Base-by-base conservation (phyloP, 2,113 vertebrate genomes). In the Campylomormyrus numenius region DNA sequence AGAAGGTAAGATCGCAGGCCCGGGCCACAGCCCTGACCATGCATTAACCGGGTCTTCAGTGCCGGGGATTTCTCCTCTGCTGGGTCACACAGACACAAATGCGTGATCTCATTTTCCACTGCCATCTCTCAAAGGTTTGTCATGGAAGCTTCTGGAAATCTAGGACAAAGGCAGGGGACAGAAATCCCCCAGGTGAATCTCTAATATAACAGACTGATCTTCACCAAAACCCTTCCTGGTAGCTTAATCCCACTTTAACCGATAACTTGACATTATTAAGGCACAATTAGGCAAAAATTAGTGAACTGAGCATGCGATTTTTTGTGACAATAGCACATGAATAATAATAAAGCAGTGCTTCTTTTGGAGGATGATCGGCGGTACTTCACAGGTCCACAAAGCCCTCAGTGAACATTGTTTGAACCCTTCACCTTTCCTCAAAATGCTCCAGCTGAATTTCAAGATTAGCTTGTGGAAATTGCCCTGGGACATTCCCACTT, bases 1-100 rank as follows among this genome's bases (percentile, higher is more conserved):
- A 97, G 93, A 97, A 97, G 96, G 96, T 97, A 90, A 74, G 48
- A 58, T 21, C 13, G 74, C 49, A 86, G 89, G 62, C 88, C 58
- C 8, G 84, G 70, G 5, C 4, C 24, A 27, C 85, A 87, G 45
- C 77, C 56, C 89, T 27, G 83, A 91, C n/a, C 77, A 83, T 87
- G 92, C 83, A 48, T 88, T 89, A 89, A 56, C 88, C 85, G 89
- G 66, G 85, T 88, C 87, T 92, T 19, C 46, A 86, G 58, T 17
- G 46, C 85, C 50, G 89, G 80, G 89, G 88, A 88, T 88, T 35
- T 19, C 48, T 35, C 19, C 49, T 7, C 48, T 27, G 48, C 46
- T 39, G 85, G 13, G 15, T 52, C 9, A 31, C 85, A 27, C 8
- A 7, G 39, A 53, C 27, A 15, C 85, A 87, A 21, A 87, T 1